These are phyloP conservation scores for Premnoplex brunnescens DNA, from an alignment of 2,797 vertebrate species.

Conservation along the genomic window DNA sequence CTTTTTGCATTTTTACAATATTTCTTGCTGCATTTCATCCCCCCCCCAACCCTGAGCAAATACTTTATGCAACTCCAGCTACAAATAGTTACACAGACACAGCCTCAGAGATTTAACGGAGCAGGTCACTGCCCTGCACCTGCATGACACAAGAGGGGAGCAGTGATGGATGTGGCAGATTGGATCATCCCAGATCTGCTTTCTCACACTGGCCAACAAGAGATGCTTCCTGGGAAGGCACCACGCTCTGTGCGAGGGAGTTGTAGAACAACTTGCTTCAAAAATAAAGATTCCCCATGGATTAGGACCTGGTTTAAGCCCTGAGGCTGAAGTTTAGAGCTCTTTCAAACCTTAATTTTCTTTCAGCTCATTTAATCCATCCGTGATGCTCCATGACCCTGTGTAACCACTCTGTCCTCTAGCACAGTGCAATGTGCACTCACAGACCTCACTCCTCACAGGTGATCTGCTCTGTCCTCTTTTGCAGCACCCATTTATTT, in stretches of 20 bases:
- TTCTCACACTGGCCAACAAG: not conserved
- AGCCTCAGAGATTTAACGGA: not conserved
- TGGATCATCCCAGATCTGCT: not conserved
- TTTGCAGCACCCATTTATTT: not conserved
- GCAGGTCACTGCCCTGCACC: not conserved
- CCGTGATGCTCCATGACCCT: rapidly evolving
- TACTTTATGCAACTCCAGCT: not conserved
- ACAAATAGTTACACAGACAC: not conserved
- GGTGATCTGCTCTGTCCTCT: not conserved
- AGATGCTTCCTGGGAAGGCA: not conserved
- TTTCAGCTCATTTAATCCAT: rapidly evolving
- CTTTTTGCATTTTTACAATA: not conserved
- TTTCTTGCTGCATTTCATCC: not conserved
- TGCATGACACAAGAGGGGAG: not conserved
- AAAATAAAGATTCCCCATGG: not conserved
- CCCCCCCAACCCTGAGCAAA: not conserved
- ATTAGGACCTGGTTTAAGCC: not conserved
- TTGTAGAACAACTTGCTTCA: not conserved
- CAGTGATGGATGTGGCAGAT: not conserved
- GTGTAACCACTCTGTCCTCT: rapidly evolving
- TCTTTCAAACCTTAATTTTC: not conserved
- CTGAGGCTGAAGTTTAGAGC: not conserved
- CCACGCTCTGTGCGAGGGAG: rapidly evolving
- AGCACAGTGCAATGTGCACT: rapidly evolving
- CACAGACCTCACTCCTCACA: not conserved